Conservation (phyloP, 2,888 invertebrate genomes). For the Drosophila kokeensis region DNA sequence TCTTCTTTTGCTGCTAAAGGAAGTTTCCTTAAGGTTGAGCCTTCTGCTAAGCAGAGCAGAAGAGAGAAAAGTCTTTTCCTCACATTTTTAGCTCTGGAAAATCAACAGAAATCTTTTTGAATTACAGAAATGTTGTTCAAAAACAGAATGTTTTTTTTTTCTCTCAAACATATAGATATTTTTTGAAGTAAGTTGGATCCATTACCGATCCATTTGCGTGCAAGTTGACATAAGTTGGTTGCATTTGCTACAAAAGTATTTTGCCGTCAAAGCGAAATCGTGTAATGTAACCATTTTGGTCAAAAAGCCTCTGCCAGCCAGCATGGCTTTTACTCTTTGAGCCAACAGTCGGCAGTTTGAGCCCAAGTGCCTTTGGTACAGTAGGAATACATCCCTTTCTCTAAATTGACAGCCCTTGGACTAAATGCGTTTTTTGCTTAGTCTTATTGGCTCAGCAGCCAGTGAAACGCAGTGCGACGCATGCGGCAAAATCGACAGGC, state of each 20-base stretch:
- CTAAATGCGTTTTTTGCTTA: constrained; percentile 79
- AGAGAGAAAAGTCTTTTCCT: not conserved
- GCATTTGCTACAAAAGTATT: constrained; percentile 6
- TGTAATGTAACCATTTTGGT: constrained; percentile 32
- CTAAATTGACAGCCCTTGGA: constrained; percentile 44
- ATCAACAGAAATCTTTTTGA: not conserved
- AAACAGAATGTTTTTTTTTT: not conserved
- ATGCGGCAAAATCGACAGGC: constrained; percentile 58
- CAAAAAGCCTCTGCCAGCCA: constrained; percentile 7
- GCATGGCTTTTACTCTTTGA: constrained; percentile 33
- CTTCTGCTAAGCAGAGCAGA: not conserved
- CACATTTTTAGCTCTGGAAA: not conserved
- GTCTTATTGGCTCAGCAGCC: constrained; percentile 66
- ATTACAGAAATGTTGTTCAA: not conserved
- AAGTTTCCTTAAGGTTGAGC: not conserved
- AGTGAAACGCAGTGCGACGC: constrained; percentile 48
- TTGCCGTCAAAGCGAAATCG: constrained; percentile 24
- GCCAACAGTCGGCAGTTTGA: constrained; percentile 6
- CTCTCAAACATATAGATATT: not conserved
- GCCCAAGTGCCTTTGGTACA: not conserved
- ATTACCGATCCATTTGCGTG: constrained; percentile 34
- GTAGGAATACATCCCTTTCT: not conserved
- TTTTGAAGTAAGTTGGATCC: not conserved
- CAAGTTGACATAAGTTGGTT: constrained; percentile 3
- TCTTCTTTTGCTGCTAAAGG: fast-evolving